phyloP scores from a whole-genome alignment of 1,140 invertebrate genomes.

The Bombus confusus region DNA sequence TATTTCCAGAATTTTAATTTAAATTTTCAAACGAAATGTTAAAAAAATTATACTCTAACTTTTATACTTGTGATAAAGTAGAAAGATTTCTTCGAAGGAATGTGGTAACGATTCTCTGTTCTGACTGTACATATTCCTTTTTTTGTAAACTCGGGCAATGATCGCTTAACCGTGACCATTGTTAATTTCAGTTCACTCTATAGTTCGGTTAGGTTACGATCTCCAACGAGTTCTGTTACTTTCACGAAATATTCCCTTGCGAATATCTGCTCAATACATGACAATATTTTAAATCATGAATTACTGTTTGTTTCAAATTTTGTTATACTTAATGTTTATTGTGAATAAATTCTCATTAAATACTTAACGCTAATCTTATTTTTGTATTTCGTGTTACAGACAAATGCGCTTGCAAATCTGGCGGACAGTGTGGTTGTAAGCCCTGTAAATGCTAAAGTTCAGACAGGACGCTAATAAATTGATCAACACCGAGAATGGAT shows the following conservation, averaged over 20 bases:
- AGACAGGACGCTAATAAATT: background rate
- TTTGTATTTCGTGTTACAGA: slow-evolving; percentile 59
- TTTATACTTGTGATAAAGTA: background rate
- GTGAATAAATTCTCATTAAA: background rate
- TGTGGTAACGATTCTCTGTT: background rate
- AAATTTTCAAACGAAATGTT: background rate
- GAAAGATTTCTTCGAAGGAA: background rate
- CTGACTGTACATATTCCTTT: slow-evolving; percentile 43
- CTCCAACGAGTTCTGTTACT: background rate
- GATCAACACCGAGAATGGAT: slow-evolving; percentile 18
- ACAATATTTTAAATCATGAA: background rate
- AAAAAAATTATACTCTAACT: background rate
- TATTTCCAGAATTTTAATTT: background rate
- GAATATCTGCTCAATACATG: background rate
- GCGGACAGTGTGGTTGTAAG: slow-evolving; percentile 65
- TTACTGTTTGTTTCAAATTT: background rate
- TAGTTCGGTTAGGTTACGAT: background rate
- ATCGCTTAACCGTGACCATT: slow-evolving; percentile 40
- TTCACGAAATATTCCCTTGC: background rate
- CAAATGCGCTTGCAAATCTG: slow-evolving; percentile 68
- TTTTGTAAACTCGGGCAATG: slow-evolving; percentile 46
- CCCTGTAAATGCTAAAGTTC: slow-evolving; percentile 55
- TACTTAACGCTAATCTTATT: slow-evolving; percentile 2
- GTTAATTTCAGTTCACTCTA: background rate
- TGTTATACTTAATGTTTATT: background rate